Base-by-base conservation (phyloP, 2,888 invertebrate species). In the Ormyrus nitidulus region DNA sequence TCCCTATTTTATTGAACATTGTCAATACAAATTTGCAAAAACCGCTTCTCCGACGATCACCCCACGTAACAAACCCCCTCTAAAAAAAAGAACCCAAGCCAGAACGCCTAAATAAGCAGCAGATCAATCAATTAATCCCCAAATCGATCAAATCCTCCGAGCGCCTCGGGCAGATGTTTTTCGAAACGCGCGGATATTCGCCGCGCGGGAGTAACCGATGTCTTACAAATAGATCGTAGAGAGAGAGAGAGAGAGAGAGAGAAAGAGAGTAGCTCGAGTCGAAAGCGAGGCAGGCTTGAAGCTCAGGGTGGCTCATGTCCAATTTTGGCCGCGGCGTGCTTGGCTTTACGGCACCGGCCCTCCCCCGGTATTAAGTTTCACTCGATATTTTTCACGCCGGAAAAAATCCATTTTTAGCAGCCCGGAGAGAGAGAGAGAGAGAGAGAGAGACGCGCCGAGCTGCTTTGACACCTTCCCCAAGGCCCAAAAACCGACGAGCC, bases 171-270 rank as follows among this genome's bases (percentile, higher is more conserved):
- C 44, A 48, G 73, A 80, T 73, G 80, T 80, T 80, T 80, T 72
- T 80, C 49, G 76, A 77, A 80, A 73, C 64, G 73, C 72, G 80
- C 64, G 13, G 73, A 72, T 80, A 72, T 72, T 80, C 70, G 56
- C 13, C 46, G 87, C 86, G 90, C 88, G 90, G 88, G 89, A 89
- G 89, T 87, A 88, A 87, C 87, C 87, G 85, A 90, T 90, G 90
- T 89, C 89, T 90, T 90, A 89, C 90, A 90, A 90, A 90, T 90
- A 90, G 90, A 90, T 89, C 88, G 87, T 88, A 89, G 85, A 76
- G 69, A 54, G 61, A 61, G 53, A 64, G 62, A 61, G 53, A 64
- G 62, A 69, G 59, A 64, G 62, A 49, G 58, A 59, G 65, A 69
- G 59, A 19, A 54, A 64, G 74, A 54, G 73, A 54, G n/a, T 11